Conservation (phyloP, 2,888 invertebrate species). For the Lamellibrachia columna region DNA sequence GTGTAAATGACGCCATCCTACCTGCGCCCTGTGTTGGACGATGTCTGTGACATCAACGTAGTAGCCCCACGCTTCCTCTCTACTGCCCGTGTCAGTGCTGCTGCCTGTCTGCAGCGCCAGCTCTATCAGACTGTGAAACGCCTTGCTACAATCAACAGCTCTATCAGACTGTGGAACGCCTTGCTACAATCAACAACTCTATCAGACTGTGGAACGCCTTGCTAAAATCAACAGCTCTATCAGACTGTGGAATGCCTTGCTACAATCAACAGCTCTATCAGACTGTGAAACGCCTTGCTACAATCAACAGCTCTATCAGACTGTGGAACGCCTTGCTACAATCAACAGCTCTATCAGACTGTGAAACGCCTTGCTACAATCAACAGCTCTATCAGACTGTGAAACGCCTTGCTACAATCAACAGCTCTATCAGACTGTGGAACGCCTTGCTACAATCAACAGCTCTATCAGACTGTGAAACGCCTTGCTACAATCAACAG, state of each 20-base stretch:
- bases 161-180: background rate
- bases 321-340: background rate
- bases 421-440: background rate
- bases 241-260: background rate
- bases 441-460: background rate
- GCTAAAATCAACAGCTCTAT: background rate
- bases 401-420: too few species aligned
- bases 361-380: background rate
- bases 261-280: constrained; percentile 19
- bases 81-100: constrained; percentile 41
- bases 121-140: constrained; percentile 58
- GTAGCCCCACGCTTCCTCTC: constrained; percentile 56
- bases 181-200: background rate
- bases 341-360: background rate
- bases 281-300: background rate
- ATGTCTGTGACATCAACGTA: constrained; percentile 55
- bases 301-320: background rate
- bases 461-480: too few species aligned
- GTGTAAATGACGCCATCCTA: constrained; percentile 28
- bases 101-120: constrained; percentile 46
- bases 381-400: background rate
- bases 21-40: constrained; percentile 52
- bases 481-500: too few species aligned
- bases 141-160: constrained; percentile 46
- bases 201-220: background rate